These are phyloP conservation scores for Chrysotoxum bicinctum DNA, from an alignment of 2,888 invertebrate genomes.

Conservation along the genomic window DNA sequence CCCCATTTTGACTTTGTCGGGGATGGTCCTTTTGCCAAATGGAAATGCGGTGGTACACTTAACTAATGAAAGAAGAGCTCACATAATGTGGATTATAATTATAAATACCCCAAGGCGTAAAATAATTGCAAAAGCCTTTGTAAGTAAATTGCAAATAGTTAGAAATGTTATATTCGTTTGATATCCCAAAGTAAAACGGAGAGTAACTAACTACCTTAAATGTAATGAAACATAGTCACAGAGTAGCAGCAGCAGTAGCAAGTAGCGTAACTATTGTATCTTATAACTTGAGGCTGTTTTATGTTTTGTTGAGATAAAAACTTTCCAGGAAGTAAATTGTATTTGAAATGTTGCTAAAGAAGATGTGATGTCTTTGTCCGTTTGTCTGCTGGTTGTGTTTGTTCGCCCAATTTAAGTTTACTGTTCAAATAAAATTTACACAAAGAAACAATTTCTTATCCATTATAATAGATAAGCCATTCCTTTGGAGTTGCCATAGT, in stretches of 20 bases:
- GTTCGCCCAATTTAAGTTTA: constrained; percentile 13
- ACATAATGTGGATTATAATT: constrained; percentile 32
- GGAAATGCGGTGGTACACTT: background rate
- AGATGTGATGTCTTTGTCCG: constrained; percentile 31
- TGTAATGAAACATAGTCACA: constrained; percentile 31
- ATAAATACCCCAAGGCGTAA: constrained; percentile 24
- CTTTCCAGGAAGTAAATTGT: constrained; percentile 26
- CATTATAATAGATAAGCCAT: background rate
- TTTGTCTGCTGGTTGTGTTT: constrained; percentile 6
- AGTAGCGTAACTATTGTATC: constrained; percentile 4
- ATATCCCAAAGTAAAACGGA: constrained; percentile 39
- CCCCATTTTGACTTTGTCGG: background rate
- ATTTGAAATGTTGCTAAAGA: constrained; percentile 11
- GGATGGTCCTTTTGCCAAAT: constrained; percentile 1
- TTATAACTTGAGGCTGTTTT: constrained; percentile 30
- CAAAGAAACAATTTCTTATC: background rate
- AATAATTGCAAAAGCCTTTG: constrained; percentile 42
- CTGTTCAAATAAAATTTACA: background rate
- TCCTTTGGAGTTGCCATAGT: background rate
- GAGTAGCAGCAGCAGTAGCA: constrained; percentile 1
- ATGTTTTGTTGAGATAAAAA: constrained; percentile 37
- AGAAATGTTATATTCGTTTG: constrained; percentile 48
- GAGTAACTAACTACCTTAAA: constrained; percentile 37
- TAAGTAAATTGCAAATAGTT: constrained; percentile 45
- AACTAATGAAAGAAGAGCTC: background rate